A percentile compares a stretch with the other conserved stretches of the same genome.
phyloP scores from a whole-genome alignment of 2,888 invertebrate species.

The Euzophera pinguis region DNA sequence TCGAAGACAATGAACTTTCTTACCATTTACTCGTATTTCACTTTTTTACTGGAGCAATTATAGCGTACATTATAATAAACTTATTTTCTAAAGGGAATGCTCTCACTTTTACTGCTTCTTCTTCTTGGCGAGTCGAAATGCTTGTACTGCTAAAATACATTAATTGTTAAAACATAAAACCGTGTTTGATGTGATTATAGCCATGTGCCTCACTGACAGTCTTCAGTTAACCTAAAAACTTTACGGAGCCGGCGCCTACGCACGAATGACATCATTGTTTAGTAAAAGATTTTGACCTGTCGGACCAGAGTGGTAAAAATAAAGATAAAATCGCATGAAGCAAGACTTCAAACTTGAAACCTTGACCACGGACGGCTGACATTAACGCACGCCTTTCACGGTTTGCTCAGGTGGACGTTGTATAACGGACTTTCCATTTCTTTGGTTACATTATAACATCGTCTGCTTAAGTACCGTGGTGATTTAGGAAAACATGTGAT shows the following conservation, averaged over 20 bases:
- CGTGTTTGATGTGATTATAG: too few relatives aligned
- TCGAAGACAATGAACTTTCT: slow-evolving; percentile 51
- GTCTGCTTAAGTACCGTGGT: slow-evolving; percentile 20
- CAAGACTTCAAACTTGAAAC: slow-evolving; percentile 61
- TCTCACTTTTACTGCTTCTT: too few relatives aligned
- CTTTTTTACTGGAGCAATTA: slow-evolving; percentile 2
- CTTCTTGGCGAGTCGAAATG: too few relatives aligned
- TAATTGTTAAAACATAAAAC: background rate
- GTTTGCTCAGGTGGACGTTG: slow-evolving; percentile 69
- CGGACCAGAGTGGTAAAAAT: background rate
- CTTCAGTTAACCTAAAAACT: slow-evolving; percentile 6
- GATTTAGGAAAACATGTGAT: slow-evolving; percentile 3
- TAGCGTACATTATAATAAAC: background rate
- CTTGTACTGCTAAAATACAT: too few relatives aligned
- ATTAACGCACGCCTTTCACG: slow-evolving; percentile 75
- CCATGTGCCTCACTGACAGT: background rate
- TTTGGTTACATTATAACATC: slow-evolving; percentile 39
- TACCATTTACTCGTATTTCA: slow-evolving; percentile 30
- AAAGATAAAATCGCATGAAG: slow-evolving; percentile 54
- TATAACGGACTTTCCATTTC: slow-evolving; percentile 78
- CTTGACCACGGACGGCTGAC: slow-evolving; percentile 76
- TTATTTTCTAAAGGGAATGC: background rate
- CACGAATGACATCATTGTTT: slow-evolving; percentile 5
- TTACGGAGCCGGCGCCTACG: slow-evolving; percentile 6
- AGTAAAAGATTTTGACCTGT: slow-evolving; percentile 1